phyloP scores from a whole-genome alignment of 2,888 invertebrate species.

The Catocala nupta region DNA sequence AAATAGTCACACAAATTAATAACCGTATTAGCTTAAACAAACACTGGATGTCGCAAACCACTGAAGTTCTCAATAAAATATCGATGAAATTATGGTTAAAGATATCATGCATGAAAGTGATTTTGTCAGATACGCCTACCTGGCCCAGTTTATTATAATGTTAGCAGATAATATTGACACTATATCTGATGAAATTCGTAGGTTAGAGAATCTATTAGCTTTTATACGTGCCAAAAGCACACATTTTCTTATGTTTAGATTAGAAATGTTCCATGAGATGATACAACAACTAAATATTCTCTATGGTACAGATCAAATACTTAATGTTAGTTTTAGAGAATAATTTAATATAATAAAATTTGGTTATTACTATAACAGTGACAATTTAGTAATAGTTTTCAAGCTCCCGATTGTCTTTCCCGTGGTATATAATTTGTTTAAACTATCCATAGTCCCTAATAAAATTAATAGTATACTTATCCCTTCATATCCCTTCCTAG shows the following conservation, averaged over 20 bases:
- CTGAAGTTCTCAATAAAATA: too few species aligned
- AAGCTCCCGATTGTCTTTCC: slow-evolving; percentile 24
- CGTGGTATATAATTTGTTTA: neutral
- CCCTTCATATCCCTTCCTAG: slow-evolving; percentile 31
- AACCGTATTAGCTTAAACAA: too few species aligned
- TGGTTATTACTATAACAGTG: slow-evolving; percentile 26
- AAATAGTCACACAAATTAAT: too few species aligned
- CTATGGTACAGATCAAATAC: slow-evolving; percentile 29
- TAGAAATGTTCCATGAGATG: slow-evolving; percentile 22
- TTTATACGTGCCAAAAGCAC: slow-evolving; percentile 25
- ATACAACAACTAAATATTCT: slow-evolving; percentile 27
- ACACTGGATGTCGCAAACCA: too few species aligned
- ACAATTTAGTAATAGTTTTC: slow-evolving; percentile 28
- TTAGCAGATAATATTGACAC: neutral
- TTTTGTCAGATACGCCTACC: too few species aligned
- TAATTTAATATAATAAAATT: slow-evolving; percentile 33
- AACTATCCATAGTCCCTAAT: slow-evolving; percentile 23
- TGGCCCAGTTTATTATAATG: too few species aligned
- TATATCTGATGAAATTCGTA: slow-evolving; percentile 21
- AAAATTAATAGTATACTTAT: slow-evolving; percentile 19
- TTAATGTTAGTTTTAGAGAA: slow-evolving; percentile 24
- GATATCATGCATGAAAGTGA: too few species aligned
- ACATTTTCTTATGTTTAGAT: slow-evolving; percentile 25
- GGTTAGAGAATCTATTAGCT: slow-evolving; percentile 31
- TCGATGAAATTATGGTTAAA: too few species aligned